Base-by-base conservation (phyloP, 1,140 invertebrate genomes). In the Leptinotarsa undecemlineata region DNA sequence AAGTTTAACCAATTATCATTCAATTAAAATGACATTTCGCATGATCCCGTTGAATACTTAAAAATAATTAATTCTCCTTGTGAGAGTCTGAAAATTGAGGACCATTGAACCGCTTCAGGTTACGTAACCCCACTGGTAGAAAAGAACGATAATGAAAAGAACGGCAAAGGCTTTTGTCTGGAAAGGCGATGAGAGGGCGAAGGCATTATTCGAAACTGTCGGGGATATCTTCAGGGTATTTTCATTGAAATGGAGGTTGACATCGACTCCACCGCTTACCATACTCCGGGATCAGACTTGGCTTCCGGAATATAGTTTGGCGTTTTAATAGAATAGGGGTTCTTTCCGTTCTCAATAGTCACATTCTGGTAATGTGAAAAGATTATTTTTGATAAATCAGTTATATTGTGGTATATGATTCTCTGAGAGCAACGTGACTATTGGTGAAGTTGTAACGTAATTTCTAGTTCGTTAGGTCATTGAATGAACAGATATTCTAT, bases 221-320 rank as follows among this genome's bases (percentile, higher is more conserved):
- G n/a, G 51, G 51, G 51, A 57, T 57, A 57, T 57, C 51, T 57
- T 42, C 33, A 42, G 33, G 33, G 33, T 42, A 42, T 42, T 57
- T 57, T 19, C 51, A 57, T 57, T 57, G 51, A 57, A 57, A 57
- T 57, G 15, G 51, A 57, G n/a, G 51, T 57, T 57, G 51, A 57
- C 51, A 57, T 15, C 51, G 51, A 19, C n/a, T 57, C 51, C 33
- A 42, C 33, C 33, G 33, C 33, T 42, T 42, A 42, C 33, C 33
- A 42, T 42, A 42, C 33, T 42, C 8, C 8, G 33, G 33, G 33
- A 42, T 42, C 33, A 42, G 33, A 42, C 33, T 11, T 11, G 33
- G 11, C 33, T 42, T 42, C 33, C 33, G 33, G 8, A 42, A 42
- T 42, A 42, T 42, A 42, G 33, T 42, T 42, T 42, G 33, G 33